Evolutionary conservation across 1,140 invertebrate genomes (phyloP), one percentile per base, ranked within the genome.

Genomic region (Arctopsyche grandis): DNA sequence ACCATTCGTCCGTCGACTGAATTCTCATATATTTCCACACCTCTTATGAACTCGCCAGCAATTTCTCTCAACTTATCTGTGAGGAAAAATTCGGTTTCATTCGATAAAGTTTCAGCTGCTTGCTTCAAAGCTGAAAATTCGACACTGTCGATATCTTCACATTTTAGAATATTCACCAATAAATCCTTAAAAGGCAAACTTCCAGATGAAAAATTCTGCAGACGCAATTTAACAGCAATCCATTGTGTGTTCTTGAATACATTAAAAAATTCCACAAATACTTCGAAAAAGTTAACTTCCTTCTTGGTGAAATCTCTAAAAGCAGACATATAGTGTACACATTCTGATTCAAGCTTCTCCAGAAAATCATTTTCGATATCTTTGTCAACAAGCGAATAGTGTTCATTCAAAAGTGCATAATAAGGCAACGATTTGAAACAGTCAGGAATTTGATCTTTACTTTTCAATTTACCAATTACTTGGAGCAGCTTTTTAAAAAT

Each of bases 371-470:
- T 43, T 5, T 69, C 24, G 10, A n/a, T 12, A 1, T 69, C 12
- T 24, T 43, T 12, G 22, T 26, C 24, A 0, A 69, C 26, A 9
- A 24, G 26, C 26, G 22, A 26, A 14, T 69, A 14, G 26, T 26
- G 66, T 16, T 69, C 66, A 0, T 1, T 69, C 22, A 69, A 69
- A 29, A 69, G 66, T 16, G 26, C 9, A 43, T 38, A 69, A 69
- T 69, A 69, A 10, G 22, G 21, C 10, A 16, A 24, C 22, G 7
- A 26, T 69, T 14, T 69, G 16, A 29, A 69, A 16, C 14, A 14
- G 1, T 29, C 24, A 14, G 66, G 66, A 29, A 69, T 29, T 10
- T 69, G 9, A 69, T 10, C 7, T 38, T 29, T 26, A 24, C 16
- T 69, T 16, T 29, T 10, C 1, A 69, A 7, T 22, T 14, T 69